A percentile compares a stretch with the other conserved stretches of the same genome.
phyloP scores from a whole-genome alignment of 1,140 invertebrate species.

The Mya arenaria region DNA sequence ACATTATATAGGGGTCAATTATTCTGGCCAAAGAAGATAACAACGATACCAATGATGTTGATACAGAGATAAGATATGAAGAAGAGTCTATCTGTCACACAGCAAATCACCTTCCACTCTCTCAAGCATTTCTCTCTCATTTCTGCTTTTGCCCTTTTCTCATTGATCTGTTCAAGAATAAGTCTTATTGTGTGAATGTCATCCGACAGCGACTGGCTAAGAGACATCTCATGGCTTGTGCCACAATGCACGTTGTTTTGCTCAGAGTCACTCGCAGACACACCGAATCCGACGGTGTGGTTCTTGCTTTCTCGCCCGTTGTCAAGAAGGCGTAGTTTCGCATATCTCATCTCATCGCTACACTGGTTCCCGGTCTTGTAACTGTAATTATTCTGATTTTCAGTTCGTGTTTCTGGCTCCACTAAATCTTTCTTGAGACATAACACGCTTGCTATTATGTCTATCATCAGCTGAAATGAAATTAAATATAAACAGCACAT shows the following conservation, averaged over 20 bases:
- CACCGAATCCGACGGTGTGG: background rate
- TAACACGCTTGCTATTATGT: slow-evolving; percentile 75
- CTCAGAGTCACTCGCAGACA: slow-evolving; percentile 25
- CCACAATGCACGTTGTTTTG: slow-evolving; percentile 40
- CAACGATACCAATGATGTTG: slow-evolving; percentile 74
- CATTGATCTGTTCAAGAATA: slow-evolving; percentile 65
- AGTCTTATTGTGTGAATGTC: slow-evolving; percentile 71
- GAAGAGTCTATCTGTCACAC: slow-evolving; percentile 79
- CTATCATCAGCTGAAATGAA: slow-evolving; percentile 75
- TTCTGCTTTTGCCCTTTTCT: slow-evolving; percentile 62
- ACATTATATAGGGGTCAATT: too few species aligned
- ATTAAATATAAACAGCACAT: too few species aligned
- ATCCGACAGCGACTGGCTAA: slow-evolving; percentile 53
- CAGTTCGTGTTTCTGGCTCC: slow-evolving; percentile 38
- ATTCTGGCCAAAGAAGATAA: slow-evolving; percentile 75
- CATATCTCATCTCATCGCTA: slow-evolving; percentile 59
- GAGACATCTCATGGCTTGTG: background rate
- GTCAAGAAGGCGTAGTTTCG: slow-evolving; percentile 68
- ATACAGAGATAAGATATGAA: slow-evolving; percentile 79
- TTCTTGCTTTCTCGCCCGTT: slow-evolving; percentile 61
- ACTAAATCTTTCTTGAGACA: slow-evolving; percentile 75
- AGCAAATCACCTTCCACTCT: slow-evolving; percentile 80
- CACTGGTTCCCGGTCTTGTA: slow-evolving; percentile 34
- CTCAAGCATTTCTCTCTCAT: slow-evolving; percentile 65
- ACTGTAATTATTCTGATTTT: slow-evolving; percentile 59